Conservation (phyloP, 2,113 vertebrate species). For the Okapia johnstoni region DNA sequence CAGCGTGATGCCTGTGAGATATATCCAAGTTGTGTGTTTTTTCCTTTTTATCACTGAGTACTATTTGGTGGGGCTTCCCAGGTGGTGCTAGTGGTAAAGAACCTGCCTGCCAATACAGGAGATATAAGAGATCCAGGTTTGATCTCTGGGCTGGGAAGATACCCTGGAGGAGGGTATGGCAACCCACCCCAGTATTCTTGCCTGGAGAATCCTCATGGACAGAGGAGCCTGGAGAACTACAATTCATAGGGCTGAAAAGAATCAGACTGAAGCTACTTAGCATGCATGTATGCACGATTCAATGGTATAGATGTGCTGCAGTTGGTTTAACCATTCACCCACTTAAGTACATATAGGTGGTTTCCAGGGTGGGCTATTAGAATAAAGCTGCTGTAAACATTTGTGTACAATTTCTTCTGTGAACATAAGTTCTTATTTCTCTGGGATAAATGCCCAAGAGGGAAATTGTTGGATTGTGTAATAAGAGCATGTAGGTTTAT, state of each 20-base stretch:
- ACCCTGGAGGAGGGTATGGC: background rate
- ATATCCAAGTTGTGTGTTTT: background rate
- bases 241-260: background rate
- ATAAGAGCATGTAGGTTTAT: constrained; percentile 4
- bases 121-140: background rate
- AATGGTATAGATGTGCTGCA: background rate
- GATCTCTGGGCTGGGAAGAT: background rate
- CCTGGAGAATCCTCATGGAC: background rate
- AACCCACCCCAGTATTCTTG: background rate
- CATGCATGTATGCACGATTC: background rate
- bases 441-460: background rate
- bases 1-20: background rate
- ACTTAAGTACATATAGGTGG: background rate
- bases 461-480: background rate
- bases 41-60: background rate
- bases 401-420: background rate
- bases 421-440: constrained; percentile 5
- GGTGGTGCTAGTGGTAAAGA: background rate
- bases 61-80: too few species aligned
- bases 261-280: background rate
- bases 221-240: background rate
- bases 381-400: constrained; percentile 3
- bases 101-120: background rate
- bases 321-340: background rate
- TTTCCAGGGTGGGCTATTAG: background rate